Base-by-base conservation (phyloP, 53 echinoderm and acorn worm genomes). In the Henricia sp. region DNA sequence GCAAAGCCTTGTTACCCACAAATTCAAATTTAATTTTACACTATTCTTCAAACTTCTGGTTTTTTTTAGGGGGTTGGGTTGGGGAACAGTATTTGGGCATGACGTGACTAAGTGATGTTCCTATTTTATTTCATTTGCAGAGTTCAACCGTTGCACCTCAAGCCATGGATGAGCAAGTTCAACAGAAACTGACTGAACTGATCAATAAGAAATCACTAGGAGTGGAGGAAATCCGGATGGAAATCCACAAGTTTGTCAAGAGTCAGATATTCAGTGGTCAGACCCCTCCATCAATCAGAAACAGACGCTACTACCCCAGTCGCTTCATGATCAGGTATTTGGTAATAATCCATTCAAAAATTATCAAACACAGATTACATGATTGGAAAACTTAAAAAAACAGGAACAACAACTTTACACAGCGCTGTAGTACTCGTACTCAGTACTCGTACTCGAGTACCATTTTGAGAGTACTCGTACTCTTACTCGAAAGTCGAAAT, bases 251-350 rank as follows among this genome's bases (percentile, higher is more conserved):
- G 2, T 80, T 48, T 24, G 80, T 80, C 34, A 44, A 43, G 80
- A 64, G 44, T 12, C 30, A 80, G 8, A 35, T 80, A 1, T 70
- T 39, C 70, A 44, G 24, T 46, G 70, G 70, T 19, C 46, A 64
- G 80, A 10, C 33, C 6, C 33, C 64, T 13, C 62, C 62, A 20
- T 50, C 80, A 0, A 19, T 64, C 2, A 63, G 44, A 13, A 80
- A 80, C 5, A 44, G 80, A 30, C 80, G 80, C 3, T 80, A 63
- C 63, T 80, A 44, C 42, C 80, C 80, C 44, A 80, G 64, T 50
- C 63, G 50, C 33, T 62, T 52, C 28, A 80, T 41, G 17, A 62
- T 80, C 80, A 63, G 80, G 80, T 64, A 70, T n/a, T 5, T 48
- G 48, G 9, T 48, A 9, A n/a, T n/a, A n/a, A n/a, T n/a, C n/a